Evolutionary conservation across 1,140 invertebrate species (phyloP).

Genomic region (Panonychus citri): DNA sequence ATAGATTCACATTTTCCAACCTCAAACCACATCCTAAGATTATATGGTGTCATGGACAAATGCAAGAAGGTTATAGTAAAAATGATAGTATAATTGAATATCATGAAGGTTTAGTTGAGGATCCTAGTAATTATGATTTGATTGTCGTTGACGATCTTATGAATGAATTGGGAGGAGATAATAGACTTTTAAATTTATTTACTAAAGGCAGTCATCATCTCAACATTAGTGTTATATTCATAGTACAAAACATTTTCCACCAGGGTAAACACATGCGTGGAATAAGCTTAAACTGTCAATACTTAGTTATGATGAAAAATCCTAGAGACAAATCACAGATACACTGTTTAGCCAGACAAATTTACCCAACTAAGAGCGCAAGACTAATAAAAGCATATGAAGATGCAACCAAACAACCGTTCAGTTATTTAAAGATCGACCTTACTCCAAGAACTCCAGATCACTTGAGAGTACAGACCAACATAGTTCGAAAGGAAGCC

Average conservation of each 20-base stretch:
- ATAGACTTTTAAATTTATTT: slow-evolving; percentile 20
- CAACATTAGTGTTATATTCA: slow-evolving; percentile 24
- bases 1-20: not conserved
- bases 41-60: slow-evolving; percentile 1
- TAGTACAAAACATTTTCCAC: slow-evolving; percentile 24
- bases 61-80: not conserved
- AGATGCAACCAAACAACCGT: slow-evolving; percentile 3
- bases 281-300: slow-evolving; percentile 21
- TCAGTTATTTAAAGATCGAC: slow-evolving; percentile 4
- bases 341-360: slow-evolving; percentile 18
- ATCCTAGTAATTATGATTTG: not conserved
- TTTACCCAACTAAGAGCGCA: slow-evolving; percentile 20
- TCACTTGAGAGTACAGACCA: not conserved
- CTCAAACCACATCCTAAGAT: not conserved
- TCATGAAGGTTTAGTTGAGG: not conserved
- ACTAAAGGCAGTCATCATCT: slow-evolving; percentile 22
- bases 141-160: slow-evolving; percentile 23
- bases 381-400: slow-evolving; percentile 22
- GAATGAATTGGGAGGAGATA: slow-evolving; percentile 18
- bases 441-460: slow-evolving; percentile 3
- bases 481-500: not conserved
- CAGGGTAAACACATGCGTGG: slow-evolving; percentile 21
- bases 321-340: slow-evolving; percentile 23
- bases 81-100: not conserved
- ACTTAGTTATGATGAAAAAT: slow-evolving; percentile 24